Base-by-base conservation (phyloP, 2,888 invertebrate genomes). In the Lasioglossum leucozonium region DNA sequence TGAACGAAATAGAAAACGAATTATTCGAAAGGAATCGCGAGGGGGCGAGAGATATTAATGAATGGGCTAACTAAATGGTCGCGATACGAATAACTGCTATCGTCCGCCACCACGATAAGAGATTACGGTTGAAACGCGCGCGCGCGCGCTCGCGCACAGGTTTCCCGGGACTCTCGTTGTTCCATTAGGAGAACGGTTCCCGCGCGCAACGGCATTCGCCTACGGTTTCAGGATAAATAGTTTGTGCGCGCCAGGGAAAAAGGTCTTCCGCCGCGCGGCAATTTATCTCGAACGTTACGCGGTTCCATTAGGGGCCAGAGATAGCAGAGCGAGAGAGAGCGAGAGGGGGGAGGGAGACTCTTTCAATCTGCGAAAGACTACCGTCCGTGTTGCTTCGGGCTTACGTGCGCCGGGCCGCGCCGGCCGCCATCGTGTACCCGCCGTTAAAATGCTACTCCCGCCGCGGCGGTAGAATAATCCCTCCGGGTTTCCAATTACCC, bases 261-360 rank as follows among this genome's bases (percentile, higher is more conserved):
- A 87, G 87, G 87, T 85, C 88, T 88, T 86, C 84, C 85, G 82
- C 82, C 81, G 84, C 80, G 83, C 82, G 88, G 91, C 86, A 87
- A 90, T 91, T 91, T 91, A 91, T 91, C 89, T 89, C 80, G 87
- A 87, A 89, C 90, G 88, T 90, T 69, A 91, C 91, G 90, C 91
- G 88, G 91, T 91, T 92, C 92, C 91, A 91, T 92, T 93, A 92
- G 89, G 87, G 77, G 87, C 85, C 44, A 44, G 72, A 91, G 92
- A 91, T 91, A 90, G 90, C 87, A 88, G 82, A 40, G 47, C 30
- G 47, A 44, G 8, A 22, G 72, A 44, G 71, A 26, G 22, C 22
- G 5, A 58, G 55, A 55, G 0, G 51, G 26, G 2, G 30, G 8
- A n/a, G 72, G 47, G 47, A 34, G n/a, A 69, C 40, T 69, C 69